phyloP scores from a whole-genome alignment of 2,888 invertebrate genomes.

The Drosophila picticornis region DNA sequence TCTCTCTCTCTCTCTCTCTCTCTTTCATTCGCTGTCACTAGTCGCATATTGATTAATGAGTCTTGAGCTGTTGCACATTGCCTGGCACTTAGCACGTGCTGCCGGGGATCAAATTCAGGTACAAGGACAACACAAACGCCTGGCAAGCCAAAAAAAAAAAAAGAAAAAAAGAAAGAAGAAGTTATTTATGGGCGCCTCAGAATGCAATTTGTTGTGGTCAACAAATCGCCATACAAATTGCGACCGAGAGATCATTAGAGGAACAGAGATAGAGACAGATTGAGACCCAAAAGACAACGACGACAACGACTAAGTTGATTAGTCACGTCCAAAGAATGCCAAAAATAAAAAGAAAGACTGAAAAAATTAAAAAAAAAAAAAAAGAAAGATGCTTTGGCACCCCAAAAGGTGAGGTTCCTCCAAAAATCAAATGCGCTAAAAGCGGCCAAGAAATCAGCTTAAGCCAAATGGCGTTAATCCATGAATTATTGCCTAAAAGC shows the following conservation, averaged over 20 bases:
- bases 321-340: constrained; percentile 77
- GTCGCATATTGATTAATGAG: constrained; percentile 70
- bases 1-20: background rate
- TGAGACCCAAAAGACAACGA: constrained; percentile 14
- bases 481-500: constrained; percentile 84
- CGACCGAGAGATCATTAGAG: constrained; percentile 69
- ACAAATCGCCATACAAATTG: constrained; percentile 77
- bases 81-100: constrained; percentile 79
- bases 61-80: constrained; percentile 55
- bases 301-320: constrained; percentile 57
- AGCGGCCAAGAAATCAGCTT: constrained; percentile 73
- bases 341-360: constrained; percentile 19
- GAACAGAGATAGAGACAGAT: constrained; percentile 16
- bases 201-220: constrained; percentile 80
- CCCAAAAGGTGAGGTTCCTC: constrained; percentile 67
- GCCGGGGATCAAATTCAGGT: constrained; percentile 42
- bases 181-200: constrained; percentile 72
- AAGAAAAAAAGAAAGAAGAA: constrained; percentile 38
- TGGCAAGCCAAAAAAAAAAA: constrained; percentile 35
- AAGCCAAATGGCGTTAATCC: constrained; percentile 84
- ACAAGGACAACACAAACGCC: constrained; percentile 59
- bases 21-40: constrained; percentile 14
- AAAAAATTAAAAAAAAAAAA: background rate
- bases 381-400: constrained; percentile 31
- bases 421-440: constrained; percentile 63